Evolutionary conservation across 2,888 invertebrate genomes (phyloP).

Genomic region (Drosophila trichaetosa): DNA sequence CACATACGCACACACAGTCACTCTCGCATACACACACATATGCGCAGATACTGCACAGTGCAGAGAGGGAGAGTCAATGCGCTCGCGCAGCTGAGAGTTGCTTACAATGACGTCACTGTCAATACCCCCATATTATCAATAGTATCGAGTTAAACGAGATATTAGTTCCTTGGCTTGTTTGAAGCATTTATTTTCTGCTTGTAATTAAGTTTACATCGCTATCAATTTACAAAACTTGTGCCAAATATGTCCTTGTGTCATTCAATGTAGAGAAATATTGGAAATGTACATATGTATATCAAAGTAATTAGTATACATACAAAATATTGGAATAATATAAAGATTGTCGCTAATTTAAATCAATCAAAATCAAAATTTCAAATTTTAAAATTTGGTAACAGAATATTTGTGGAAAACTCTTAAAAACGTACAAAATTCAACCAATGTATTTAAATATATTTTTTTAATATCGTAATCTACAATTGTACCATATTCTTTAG

Average conservation of each 20-base stretch:
- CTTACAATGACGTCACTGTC: conserved; percentile 50
- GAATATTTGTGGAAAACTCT: neutral
- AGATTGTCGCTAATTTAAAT: neutral
- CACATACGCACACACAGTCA: conserved; percentile 1
- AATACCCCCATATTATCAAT: conserved; percentile 16
- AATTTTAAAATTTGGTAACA: neutral
- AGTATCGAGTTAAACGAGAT: neutral
- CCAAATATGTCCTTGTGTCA: neutral
- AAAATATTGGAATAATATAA: neutral
- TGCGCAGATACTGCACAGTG: conserved; percentile 14
- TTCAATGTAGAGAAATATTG: neutral
- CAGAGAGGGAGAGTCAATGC: conserved; percentile 47
- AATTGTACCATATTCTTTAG: neutral
- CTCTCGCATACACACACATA: conserved; percentile 20
- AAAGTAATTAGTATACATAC: neutral
- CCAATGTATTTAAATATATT: neutral
- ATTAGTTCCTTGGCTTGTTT: neutral
- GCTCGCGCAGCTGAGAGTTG: conserved; percentile 58
- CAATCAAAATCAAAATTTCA: neutral
- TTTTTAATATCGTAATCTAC: neutral
- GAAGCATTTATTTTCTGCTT: neutral
- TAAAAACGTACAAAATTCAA: neutral
- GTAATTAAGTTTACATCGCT: neutral
- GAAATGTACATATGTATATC: neutral
- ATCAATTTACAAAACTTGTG: neutral